These are phyloP conservation scores for Peromyscus polionotus DNA, from an alignment of 2,113 vertebrate species.

Conservation along the genomic window DNA sequence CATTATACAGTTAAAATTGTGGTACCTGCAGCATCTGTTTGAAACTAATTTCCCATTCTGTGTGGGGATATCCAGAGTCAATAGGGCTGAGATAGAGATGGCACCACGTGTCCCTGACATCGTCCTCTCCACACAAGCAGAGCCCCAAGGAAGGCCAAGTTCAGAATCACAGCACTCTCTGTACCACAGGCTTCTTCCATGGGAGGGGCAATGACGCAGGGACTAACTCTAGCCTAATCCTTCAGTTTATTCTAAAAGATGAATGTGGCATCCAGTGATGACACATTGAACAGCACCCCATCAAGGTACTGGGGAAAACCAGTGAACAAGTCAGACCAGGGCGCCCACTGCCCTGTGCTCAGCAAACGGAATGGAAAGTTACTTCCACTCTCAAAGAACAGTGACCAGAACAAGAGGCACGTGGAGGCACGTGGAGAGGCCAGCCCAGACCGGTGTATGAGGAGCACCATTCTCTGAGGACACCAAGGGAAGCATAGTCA, in stretches of 20 bases:
- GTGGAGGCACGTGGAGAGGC: background rate
- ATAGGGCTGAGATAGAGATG: background rate
- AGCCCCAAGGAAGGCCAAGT: background rate
- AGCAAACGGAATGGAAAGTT: background rate
- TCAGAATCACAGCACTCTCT: background rate
- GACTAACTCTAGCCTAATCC: background rate
- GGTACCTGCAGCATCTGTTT: background rate
- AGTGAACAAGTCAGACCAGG: background rate
- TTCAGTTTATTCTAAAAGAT: background rate
- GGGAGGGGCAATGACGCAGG: background rate
- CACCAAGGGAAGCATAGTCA: background rate
- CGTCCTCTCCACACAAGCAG: accelerated
- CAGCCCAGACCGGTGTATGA: background rate
- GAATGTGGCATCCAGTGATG: accelerated
- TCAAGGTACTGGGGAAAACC: background rate
- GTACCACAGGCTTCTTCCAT: background rate
- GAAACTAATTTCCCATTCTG: background rate
- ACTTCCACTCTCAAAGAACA: background rate
- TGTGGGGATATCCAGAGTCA: background rate
- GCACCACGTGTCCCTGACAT: background rate
- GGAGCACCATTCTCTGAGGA: background rate
- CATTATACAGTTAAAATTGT: constrained; percentile 56
- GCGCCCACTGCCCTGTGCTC: background rate
- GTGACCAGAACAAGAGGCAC: background rate
- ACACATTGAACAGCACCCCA: background rate